These are phyloP conservation scores for Pituophis catenifer DNA, from an alignment of 2,113 vertebrate species.

Conservation along the genomic window DNA sequence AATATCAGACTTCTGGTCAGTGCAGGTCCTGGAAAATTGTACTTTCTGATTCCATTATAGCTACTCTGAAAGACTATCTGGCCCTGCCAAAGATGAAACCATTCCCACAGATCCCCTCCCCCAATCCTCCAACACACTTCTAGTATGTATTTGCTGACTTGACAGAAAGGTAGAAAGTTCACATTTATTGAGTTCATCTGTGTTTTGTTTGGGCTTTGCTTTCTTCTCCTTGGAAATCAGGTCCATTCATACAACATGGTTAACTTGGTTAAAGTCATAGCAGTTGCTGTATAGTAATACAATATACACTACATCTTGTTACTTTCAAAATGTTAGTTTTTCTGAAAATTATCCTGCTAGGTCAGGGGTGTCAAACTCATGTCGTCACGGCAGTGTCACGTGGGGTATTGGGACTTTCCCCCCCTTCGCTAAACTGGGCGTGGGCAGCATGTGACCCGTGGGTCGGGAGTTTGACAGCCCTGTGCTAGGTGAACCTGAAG, in stretches of 20 bases:
- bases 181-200: slow-evolving; percentile 16
- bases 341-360: neutral
- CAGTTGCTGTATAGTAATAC: neutral
- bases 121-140: neutral
- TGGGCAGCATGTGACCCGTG: too few species aligned
- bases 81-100: slow-evolving; percentile 13
- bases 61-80: neutral
- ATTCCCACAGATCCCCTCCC: neutral
- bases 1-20: slow-evolving; percentile 27
- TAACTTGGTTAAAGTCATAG: neutral
- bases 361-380: neutral
- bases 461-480: too few species aligned
- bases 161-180: slow-evolving; percentile 17
- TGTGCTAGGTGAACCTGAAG: neutral
- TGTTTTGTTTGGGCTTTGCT: neutral
- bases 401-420: too few species aligned
- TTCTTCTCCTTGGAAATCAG: neutral
- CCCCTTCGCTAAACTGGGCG: too few species aligned
- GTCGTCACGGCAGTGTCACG: too few species aligned
- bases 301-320: neutral
- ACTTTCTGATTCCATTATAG: neutral
- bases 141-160: slow-evolving; percentile 11
- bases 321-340: neutral
- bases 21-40: slow-evolving; percentile 13
- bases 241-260: neutral